Percentiles rank a stretch among this genome's conserved stretches.
phyloP scores from a whole-genome alignment of 1,140 invertebrate species.

The Hestina assimilis region DNA sequence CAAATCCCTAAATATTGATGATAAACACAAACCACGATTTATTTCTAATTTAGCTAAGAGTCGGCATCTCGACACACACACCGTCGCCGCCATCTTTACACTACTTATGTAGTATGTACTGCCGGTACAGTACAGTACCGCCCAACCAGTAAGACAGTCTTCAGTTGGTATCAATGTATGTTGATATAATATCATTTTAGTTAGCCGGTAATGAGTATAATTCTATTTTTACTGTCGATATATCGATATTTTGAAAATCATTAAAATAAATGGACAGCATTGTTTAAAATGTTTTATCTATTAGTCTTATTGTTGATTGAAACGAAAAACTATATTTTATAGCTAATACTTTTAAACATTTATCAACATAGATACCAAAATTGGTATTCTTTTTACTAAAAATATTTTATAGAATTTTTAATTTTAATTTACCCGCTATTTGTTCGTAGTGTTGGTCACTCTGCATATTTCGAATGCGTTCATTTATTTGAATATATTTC shows the following conservation, averaged over 20 bases:
- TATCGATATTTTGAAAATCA: no score
- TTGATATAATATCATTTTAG: slow-evolving; percentile 7
- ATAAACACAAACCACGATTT: slow-evolving; percentile 78
- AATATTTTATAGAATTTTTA: background rate
- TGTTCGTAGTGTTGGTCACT: background rate
- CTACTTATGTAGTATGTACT: slow-evolving; percentile 52
- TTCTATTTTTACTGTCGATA: background rate
- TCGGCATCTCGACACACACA: slow-evolving; percentile 77
- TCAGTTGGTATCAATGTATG: slow-evolving; percentile 23
- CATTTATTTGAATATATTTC: background rate
- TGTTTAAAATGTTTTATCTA: no score
- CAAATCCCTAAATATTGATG: slow-evolving; percentile 72
- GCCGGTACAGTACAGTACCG: no score
- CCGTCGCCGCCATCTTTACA: slow-evolving; percentile 78
- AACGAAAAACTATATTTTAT: no score
- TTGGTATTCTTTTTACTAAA: no score
- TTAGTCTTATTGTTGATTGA: no score
- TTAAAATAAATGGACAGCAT: background rate
- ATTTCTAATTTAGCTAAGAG: slow-evolving; percentile 77
- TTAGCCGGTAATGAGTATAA: background rate
- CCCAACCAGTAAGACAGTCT: slow-evolving; percentile 18
- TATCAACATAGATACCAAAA: no score
- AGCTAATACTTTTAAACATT: no score
- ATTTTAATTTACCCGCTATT: background rate
- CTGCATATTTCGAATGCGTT: background rate